Evolutionary conservation across 2,888 invertebrate genomes (phyloP).

Genomic region (Stenchaetothrips biformis): DNA sequence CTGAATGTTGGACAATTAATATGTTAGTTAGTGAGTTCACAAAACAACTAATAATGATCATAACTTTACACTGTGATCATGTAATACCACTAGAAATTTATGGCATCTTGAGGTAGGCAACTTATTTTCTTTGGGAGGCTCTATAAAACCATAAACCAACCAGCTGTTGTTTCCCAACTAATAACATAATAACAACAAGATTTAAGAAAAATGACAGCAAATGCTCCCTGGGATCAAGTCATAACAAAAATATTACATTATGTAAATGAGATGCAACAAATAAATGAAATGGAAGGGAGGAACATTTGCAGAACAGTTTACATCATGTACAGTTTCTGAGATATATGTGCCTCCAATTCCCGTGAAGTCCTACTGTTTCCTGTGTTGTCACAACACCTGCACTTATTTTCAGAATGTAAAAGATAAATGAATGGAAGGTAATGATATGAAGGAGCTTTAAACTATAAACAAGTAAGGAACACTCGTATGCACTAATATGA

Average conservation of each 20-base stretch:
- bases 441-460: slow-evolving; percentile 17
- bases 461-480: not conserved
- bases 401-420: not conserved
- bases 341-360: slow-evolving; percentile 17
- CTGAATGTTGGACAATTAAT: no score
- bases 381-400: not conserved
- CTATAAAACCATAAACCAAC: no score
- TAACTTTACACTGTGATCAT: not conserved
- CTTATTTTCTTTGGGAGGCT: no score
- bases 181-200: not conserved
- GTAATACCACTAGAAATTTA: not conserved
- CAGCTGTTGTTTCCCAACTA: not conserved
- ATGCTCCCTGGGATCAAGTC: not conserved
- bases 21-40: no score
- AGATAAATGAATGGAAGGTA: not conserved
- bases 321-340: not conserved
- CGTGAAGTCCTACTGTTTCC: slow-evolving; percentile 10
- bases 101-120: no score
- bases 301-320: slow-evolving; percentile 4
- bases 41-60: not conserved
- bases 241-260: slow-evolving; percentile 4
- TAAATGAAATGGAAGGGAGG: not conserved
- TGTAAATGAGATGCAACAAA: slow-evolving; percentile 3
- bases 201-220: slow-evolving; percentile 1
- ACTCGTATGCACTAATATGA: not conserved